Conservation (phyloP, 2,888 invertebrate genomes). For the Rhogogaster chlorosoma region DNA sequence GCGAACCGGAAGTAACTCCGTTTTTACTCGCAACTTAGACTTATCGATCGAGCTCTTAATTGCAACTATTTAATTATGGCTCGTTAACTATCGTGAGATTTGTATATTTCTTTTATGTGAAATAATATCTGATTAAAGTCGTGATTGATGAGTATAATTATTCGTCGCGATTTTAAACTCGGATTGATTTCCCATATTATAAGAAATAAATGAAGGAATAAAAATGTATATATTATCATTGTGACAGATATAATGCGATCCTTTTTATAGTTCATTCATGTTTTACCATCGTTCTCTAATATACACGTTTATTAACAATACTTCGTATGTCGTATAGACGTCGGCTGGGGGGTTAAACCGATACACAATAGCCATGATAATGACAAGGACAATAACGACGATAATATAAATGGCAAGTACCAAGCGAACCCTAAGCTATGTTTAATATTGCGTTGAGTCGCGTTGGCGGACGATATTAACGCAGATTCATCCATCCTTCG, state of each 20-base stretch:
- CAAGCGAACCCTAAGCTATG: background rate
- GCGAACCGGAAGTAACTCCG: background rate
- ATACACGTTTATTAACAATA: background rate
- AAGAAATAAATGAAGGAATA: background rate
- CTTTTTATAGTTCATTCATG: background rate
- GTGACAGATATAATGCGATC: background rate
- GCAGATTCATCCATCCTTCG: background rate
- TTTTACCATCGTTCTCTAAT: background rate
- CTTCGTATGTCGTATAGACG: background rate
- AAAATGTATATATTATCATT: background rate
- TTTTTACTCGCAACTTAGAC: background rate
- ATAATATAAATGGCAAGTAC: conserved; percentile 17
- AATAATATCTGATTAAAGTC: background rate
- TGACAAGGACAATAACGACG: conserved; percentile 6
- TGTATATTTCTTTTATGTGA: background rate
- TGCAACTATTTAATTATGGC: conserved; percentile 9
- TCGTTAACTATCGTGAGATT: background rate
- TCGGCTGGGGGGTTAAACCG: background rate
- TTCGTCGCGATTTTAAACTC: background rate
- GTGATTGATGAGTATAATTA: background rate
- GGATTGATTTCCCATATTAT: background rate
- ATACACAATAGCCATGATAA: background rate
- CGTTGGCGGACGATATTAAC: conserved; percentile 1
- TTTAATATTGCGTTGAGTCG: background rate
- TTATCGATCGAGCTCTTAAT: conserved; percentile 33